Evolutionary conservation across 2,888 invertebrate species (phyloP), one percentile per base, ranked within the genome.

Genomic region (Hanleya hanleyi): DNA sequence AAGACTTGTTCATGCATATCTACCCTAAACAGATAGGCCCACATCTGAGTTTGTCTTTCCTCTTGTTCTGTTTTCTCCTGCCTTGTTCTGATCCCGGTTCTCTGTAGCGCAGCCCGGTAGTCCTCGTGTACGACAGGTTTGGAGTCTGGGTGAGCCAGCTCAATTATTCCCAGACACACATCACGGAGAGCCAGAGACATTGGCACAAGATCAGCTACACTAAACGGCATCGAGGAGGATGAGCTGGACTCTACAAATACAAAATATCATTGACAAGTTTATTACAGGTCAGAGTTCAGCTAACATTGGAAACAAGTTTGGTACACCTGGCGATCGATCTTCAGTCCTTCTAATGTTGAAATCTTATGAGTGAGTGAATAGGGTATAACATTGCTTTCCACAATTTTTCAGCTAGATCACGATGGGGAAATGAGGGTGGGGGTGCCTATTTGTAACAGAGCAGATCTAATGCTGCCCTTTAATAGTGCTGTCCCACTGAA

Each of bases 61-160:
- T 84, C 82, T 65, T 83, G 80, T 26, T 70, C 71, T 50, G 78
- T 70, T 66, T 76, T 70, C 68, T 69, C 50, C 0, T 76, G 71
- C 47, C 77, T 77, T n/a, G 67, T 77, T 22, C 73, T 83, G 32
- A 80, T 78, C 36, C 88, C 87, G 33, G 87, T 86, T 70, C 85
- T 76, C 86, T 90, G 84, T 26, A 92, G 90, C 1, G 92, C 92
- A 57, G 89, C 88, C 62, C 92, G 93, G 85, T 95, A 95, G 82
- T 94, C 94, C n/a, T 94, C 86, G 62, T 86, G 84, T 33, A 88
- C 75, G 4, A 85, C 76, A 22, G 85, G 94, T 78, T 94, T 92
- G 0, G 94, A 93, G 84, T 96, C 96, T 0, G 96, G 96, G 87
- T 95, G 96, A 0, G 96, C 96, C 66, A 97, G 91, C 87, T 96